Evolutionary conservation across 35 echinoderm and acorn worm genomes (phyloP), one percentile per base, ranked within the genome.

Genomic region (Holothuria glaberrima): DNA sequence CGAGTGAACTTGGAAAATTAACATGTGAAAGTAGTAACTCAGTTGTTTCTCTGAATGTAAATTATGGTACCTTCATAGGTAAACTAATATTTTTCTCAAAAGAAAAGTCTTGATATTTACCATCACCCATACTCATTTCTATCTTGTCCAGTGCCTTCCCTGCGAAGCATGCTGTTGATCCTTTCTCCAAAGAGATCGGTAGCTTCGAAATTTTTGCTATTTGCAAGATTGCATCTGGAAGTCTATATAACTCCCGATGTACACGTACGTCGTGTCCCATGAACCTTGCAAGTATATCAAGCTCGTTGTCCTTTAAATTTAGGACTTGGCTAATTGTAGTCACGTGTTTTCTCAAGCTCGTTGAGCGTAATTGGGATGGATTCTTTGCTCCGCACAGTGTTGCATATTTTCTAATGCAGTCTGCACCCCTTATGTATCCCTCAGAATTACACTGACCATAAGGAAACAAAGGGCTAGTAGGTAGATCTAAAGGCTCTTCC

Each of bases 261-360:
- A 73, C 76, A 7, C 82, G 22, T 32, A 94, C 45, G 32, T 94
- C 88, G 36, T 94, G 93, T 16, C 89, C 89, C 20, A 88, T 38
- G 62, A 94, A 94, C 27, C 26, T 90, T 50, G 93, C 93, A 12
- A 94, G 48, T 22, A 94, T 61, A 59, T 94, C 93, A 4, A 91
- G 60, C 69, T 94, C 93, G 64, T 94, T 90, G 13, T 94, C 92
- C 72, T 68, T 44, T 27, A 94, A 64, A 35, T 94, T 94, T 65
- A 91, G 81, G 0, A 94, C 71, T 50, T 94, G 93, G 14, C 89
- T 91, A 0, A 88, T 48, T 5, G 80, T 88, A 0, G 89, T 88
- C 79, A 94, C 80, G 32, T 94, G 89, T 59, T 94, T 94, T 36
- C 93, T 24, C 21, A 94, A 33, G 36, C 58, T 75, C 24, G 93